Evolutionary conservation across 2,797 vertebrate species (phyloP), one percentile per base, ranked within the genome.

Genomic region (Premnoplex brunnescens): DNA sequence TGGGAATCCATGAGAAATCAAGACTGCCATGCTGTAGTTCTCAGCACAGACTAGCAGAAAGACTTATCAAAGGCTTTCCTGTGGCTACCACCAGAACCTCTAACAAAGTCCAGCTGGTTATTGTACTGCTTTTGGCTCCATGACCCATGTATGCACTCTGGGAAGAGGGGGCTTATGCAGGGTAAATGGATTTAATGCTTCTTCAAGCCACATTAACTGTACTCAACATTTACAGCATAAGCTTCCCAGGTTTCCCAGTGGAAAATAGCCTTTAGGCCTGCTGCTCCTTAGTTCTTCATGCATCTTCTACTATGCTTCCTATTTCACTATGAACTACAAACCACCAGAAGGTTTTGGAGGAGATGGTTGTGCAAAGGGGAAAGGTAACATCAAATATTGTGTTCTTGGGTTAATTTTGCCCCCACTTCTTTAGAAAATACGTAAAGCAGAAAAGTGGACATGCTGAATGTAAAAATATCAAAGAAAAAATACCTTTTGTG

Each of bases 181-280:
- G 62, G 62, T 76, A 84, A 92, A 84, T 63, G 69, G 79, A 91
- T 89, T 95, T 93, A 90, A 96, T 69, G 59, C 58, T 94, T 21
- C 85, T 94, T 94, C 74, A 96, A 96, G 83, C 56, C 80, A 74
- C 41, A 48, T 77, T 93, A 93, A 86, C 69, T 88, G 75, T 79
- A 93, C 55, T 94, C 73, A 93, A 90, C 48, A 67, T 73, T 85
- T 86, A 75, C 48, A 88, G 55, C 79, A 76, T 89, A 92, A 66
- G 59, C 55, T 91, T 92, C 83, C 89, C 48, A 88, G 68, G n/a
- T 92, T 84, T 94, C 69, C 69, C 48, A 32, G 58, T 30, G 55
- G 85, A 95, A 96, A 93, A 84, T 86, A 75, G 12, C 27, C 60
- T 76, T 81, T 54, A 73, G 37, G 59, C 28, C 27, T 68, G 43